These are phyloP conservation scores for Tonatia bakeri DNA, from an alignment of 2,113 vertebrate species.

Conservation along the genomic window DNA sequence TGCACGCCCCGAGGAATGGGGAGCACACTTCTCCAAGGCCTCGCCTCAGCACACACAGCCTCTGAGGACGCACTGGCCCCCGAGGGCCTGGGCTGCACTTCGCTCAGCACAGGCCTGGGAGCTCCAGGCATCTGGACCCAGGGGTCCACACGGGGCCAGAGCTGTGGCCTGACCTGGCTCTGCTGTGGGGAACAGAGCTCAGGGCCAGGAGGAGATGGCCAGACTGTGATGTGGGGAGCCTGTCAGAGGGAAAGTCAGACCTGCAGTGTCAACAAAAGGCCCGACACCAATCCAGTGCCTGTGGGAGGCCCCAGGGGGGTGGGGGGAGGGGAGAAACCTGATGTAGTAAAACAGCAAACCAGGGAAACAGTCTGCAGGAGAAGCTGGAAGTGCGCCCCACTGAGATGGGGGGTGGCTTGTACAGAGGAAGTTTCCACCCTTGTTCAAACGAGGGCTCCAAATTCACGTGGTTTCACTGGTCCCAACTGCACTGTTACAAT, in stretches of 20 bases:
- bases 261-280: background rate
- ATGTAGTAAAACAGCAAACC: background rate
- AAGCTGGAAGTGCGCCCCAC: background rate
- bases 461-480: background rate
- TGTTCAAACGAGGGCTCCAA: background rate
- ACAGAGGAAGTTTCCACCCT: background rate
- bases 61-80: background rate
- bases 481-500: background rate
- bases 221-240: background rate
- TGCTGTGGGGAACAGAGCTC: background rate
- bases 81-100: background rate
- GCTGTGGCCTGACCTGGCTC: background rate
- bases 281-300: background rate
- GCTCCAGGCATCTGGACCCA: no score
- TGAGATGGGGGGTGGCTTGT: background rate
- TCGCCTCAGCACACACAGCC: background rate
- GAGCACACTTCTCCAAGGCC: background rate
- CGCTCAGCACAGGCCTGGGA: background rate
- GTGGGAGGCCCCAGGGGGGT: background rate
- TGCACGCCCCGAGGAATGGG: background rate
- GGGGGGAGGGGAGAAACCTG: background rate
- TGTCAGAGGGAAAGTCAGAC: background rate
- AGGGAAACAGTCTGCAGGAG: background rate
- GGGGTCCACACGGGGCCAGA: background rate
- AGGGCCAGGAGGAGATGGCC: background rate